These are phyloP conservation scores for Equus quagga DNA, from an alignment of 2,113 vertebrate species.

Conservation along the genomic window DNA sequence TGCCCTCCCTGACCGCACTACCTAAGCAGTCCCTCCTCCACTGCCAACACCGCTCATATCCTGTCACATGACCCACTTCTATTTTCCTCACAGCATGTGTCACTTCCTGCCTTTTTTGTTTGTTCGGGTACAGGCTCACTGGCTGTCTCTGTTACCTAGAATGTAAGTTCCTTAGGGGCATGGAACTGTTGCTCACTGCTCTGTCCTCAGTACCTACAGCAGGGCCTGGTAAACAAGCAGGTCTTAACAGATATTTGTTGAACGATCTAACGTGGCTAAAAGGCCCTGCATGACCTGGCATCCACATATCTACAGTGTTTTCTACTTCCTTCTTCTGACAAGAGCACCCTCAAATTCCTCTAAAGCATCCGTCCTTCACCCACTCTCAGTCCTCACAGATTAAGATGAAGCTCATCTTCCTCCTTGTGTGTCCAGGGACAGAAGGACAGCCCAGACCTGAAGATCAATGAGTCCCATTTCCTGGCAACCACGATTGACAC, in stretches of 20 bases:
- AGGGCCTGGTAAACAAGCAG: background rate
- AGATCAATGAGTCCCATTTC: background rate
- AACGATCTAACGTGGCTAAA: background rate
- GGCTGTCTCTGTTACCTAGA: background rate
- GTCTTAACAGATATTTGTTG: background rate
- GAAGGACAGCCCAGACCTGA: background rate
- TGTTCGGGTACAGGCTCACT: background rate
- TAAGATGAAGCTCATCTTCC: background rate
- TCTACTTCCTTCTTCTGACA: background rate
- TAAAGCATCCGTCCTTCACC: background rate
- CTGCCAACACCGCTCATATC: too few species aligned
- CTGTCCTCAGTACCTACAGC: background rate
- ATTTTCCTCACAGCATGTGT: background rate
- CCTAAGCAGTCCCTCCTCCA: background rate
- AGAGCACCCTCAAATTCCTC: background rate
- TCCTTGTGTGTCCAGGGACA: background rate
- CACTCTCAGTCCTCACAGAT: background rate
- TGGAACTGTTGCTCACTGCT: background rate
- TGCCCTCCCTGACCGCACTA: background rate
- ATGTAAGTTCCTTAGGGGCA: background rate
- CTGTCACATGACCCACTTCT: too few species aligned
- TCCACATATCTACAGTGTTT: background rate
- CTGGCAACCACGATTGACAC: background rate
- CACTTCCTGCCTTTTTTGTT: background rate
- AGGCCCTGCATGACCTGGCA: too few species aligned